Evolutionary conservation across 2,113 vertebrate genomes (phyloP).

Genomic region (Semnopithecus entellus): DNA sequence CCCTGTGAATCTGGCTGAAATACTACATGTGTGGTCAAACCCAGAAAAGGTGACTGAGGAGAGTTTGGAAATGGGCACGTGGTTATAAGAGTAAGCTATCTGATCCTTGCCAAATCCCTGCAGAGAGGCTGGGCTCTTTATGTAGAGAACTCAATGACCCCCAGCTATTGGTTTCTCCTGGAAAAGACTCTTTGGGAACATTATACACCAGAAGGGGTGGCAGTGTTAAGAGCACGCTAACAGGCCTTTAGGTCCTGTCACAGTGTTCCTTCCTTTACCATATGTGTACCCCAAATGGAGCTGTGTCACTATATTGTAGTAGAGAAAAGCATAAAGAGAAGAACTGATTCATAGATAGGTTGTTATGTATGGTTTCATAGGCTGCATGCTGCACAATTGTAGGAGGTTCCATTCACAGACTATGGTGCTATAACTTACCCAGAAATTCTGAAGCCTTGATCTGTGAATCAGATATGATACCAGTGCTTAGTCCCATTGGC

Average conservation of each 20-base stretch:
- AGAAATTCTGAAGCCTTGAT: slow-evolving; percentile 87
- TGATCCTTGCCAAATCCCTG: neutral
- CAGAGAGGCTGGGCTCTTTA: neutral
- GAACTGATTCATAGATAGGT: neutral
- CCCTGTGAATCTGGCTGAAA: neutral
- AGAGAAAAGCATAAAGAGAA: neutral
- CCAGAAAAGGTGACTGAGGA: neutral
- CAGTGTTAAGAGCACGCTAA: neutral
- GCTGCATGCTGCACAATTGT: fast-evolving
- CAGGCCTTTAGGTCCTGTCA: neutral
- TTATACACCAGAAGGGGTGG: neutral
- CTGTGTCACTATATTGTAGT: neutral
- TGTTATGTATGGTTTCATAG: neutral
- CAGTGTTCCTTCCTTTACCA: neutral
- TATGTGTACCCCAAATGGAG: neutral
- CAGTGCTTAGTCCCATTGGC: slow-evolving; percentile 90
- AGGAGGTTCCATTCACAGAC: neutral
- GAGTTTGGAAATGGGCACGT: neutral
- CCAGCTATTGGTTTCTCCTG: neutral
- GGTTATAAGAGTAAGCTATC: neutral
- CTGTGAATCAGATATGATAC: slow-evolving; percentile 88
- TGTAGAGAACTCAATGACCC: neutral
- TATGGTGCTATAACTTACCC: slow-evolving; percentile 80
- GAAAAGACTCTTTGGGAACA: neutral
- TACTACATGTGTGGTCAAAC: neutral